phyloP scores from a whole-genome alignment of 2,888 invertebrate species.

The Protonemura montana region DNA sequence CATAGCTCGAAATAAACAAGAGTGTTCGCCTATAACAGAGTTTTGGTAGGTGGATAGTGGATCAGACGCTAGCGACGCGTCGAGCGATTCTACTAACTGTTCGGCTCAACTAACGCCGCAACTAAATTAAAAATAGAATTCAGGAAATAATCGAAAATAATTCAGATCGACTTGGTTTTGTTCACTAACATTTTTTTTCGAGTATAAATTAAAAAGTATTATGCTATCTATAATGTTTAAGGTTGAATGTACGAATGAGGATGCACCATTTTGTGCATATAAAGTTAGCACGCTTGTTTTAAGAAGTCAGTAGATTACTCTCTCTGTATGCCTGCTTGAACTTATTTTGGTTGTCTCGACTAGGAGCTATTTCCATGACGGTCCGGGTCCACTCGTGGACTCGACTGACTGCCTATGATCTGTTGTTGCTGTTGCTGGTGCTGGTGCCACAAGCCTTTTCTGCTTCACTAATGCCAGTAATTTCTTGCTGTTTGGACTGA shows the following conservation, averaged over 20 bases:
- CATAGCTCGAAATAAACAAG: too few species aligned
- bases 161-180: background rate
- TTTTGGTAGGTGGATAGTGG: too few species aligned
- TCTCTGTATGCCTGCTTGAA: constrained; percentile 9
- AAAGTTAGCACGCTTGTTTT: background rate
- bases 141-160: background rate
- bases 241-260: background rate
- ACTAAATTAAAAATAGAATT: background rate
- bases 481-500: too few species aligned
- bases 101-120: background rate
- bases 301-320: background rate
- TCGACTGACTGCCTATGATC: too few species aligned
- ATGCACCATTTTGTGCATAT: background rate
- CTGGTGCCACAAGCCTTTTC: too few species aligned
- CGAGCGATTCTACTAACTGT: background rate
- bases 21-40: too few species aligned
- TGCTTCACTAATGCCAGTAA: too few species aligned
- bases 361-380: constrained; percentile 20
- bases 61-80: too few species aligned
- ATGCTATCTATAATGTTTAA: background rate
- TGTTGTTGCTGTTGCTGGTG: too few species aligned
- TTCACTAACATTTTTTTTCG: background rate
- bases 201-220: background rate
- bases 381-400: constrained; percentile 23
- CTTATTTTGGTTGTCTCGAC: constrained; percentile 43